These are phyloP conservation scores for Trichonephila clavipes DNA, from an alignment of 1,140 invertebrate genomes.

Conservation along the genomic window DNA sequence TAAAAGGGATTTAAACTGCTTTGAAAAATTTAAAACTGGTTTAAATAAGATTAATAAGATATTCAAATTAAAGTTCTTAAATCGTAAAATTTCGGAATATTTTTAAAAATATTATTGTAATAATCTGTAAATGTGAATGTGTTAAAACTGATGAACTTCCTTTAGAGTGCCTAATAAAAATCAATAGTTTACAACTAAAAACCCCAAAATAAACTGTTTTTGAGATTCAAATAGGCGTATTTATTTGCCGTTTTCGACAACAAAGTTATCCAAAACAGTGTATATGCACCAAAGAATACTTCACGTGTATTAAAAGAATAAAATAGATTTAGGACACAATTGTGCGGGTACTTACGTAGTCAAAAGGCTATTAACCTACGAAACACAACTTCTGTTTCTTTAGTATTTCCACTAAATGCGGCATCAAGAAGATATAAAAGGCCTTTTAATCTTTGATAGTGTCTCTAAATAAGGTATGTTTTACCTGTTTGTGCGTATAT, in stretches of 20 bases:
- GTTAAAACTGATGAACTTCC: too few species aligned
- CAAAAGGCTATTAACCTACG: constrained; percentile 1
- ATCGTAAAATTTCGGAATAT: too few species aligned
- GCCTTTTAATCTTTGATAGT: constrained; percentile 12
- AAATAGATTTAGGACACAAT: constrained; percentile 7
- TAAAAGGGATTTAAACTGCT: too few species aligned
- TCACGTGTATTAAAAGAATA: not conserved
- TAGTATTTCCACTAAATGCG: not conserved
- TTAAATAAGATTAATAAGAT: too few species aligned
- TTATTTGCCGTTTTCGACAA: not conserved
- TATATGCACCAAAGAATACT: not conserved
- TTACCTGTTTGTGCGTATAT: not conserved
- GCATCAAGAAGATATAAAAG: not conserved
- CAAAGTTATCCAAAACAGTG: not conserved
- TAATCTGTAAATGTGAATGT: too few species aligned
- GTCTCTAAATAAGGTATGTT: not conserved
- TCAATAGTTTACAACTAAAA: too few species aligned
- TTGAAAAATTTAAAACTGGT: too few species aligned
- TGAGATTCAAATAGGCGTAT: not conserved
- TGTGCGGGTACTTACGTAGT: not conserved
- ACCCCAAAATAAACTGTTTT: not conserved
- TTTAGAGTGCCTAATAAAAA: too few species aligned
- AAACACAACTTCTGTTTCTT: constrained; percentile 1
- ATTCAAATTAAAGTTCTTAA: too few species aligned
- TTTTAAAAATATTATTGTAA: too few species aligned